Base-by-base conservation (phyloP, 2,113 vertebrate genomes). In the Holacanthus passer region DNA sequence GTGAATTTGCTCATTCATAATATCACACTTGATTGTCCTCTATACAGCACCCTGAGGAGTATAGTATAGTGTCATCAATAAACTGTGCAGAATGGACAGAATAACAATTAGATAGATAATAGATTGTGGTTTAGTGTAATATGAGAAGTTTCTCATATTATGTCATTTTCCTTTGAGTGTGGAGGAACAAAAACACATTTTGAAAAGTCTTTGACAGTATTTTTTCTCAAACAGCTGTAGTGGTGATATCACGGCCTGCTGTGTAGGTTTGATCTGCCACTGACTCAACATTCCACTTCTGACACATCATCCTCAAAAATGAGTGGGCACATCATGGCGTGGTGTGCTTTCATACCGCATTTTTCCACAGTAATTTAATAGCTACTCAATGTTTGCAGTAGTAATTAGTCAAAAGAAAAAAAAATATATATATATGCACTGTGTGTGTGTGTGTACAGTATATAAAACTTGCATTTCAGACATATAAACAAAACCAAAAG, bases 241-340 rank as follows among this genome's bases (percentile, higher is more conserved):
- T n/a, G 2, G n/a, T 65, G 20, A 32, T 7, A 53, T 70, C 13
- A 55, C 17, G 5, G n/a, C 14, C 32, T 32, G 32, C 12, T 2
- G 14, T 55, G 24, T 59, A 73, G 66, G 75, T 45, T 69, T 52
- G 22, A 71, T 68, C 29, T 52, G 68, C 31, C 53, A 43, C 47
- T 63, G 19, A 29, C 58, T 73, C 71, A 84, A 68, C 63, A 52
- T 82, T 72, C 64, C 53, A 29, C 52, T 37, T 58, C 45, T 74
- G 68, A 75, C 67, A 60, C 43, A 22, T 82, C 67, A 60, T 47
- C 20, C 12, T 48, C 3, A 10, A 48, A 50, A 39, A 41, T 27
- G 22, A 27, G 24, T 50, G 31, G 50, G 66, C 20, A 48, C 10
- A 8, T 52, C 56, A 72, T n/a, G 37, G 31, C n/a, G 5, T 9